Percentiles rank a stretch among this genome's conserved stretches.
phyloP scores from a whole-genome alignment of 2,797 vertebrate species.

The Neomorphus geoffroyi region DNA sequence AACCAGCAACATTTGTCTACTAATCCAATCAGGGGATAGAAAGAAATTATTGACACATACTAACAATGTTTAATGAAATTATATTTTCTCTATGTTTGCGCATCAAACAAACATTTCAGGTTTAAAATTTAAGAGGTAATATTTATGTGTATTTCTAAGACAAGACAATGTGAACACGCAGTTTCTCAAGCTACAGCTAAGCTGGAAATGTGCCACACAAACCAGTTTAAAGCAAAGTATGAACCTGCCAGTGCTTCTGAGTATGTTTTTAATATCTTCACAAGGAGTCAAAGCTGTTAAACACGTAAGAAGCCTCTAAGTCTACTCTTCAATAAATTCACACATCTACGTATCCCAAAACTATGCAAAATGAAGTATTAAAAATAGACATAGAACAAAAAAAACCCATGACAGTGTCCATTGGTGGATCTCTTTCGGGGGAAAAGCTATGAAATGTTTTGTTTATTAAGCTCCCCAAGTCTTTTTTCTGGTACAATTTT shows the following conservation, averaged over 20 bases:
- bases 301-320: background rate
- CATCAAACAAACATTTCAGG: constrained; percentile 30
- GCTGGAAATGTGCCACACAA: background rate
- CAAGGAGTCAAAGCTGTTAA: background rate
- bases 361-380: background rate
- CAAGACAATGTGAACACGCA: constrained; percentile 25
- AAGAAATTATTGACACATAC: background rate
- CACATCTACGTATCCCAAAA: background rate
- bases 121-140: constrained; percentile 36
- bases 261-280: background rate
- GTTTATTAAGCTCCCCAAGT: background rate
- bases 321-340: background rate
- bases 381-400: background rate
- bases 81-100: background rate
- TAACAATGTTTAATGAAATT: constrained; percentile 10
- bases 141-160: constrained; percentile 51
- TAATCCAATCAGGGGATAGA: background rate
- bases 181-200: background rate
- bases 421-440: background rate
- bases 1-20: background rate
- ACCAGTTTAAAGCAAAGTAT: background rate
- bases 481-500: background rate
- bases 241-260: background rate
- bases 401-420: background rate
- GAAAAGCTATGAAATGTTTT: background rate